Conservation (phyloP, 2,797 vertebrate species). For the Helarctos malayanus region DNA sequence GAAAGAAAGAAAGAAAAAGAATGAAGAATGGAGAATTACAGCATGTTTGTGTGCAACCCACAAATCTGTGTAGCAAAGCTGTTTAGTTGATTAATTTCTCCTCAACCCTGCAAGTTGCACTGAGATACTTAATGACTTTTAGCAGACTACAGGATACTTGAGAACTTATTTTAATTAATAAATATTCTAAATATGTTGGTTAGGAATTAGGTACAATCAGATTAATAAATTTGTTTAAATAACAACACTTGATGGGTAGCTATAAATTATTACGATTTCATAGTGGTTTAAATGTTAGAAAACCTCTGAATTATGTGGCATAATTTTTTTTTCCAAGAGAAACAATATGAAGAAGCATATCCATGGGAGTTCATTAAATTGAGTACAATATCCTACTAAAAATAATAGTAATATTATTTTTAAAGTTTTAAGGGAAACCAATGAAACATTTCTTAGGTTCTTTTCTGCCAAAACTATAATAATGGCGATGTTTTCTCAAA, state of each 20-base stretch:
- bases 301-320: neutral
- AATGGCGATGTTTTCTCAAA: neutral
- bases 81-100: constrained; percentile 83
- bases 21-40: constrained; percentile 64
- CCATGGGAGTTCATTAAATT: neutral
- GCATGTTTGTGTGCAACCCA: constrained; percentile 63
- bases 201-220: neutral
- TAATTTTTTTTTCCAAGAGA: neutral
- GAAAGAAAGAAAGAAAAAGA: too few species aligned
- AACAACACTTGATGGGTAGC: neutral
- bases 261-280: neutral
- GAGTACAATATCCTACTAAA: neutral
- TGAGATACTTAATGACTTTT: constrained; percentile 70
- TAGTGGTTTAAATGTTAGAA: neutral
- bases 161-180: constrained; percentile 59
- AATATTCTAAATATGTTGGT: neutral
- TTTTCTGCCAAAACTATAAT: neutral
- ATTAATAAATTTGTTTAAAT: neutral
- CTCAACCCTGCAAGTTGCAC: constrained; percentile 11
- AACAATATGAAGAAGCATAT: neutral
- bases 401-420: neutral
- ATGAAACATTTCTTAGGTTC: neutral
- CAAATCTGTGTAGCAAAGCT: constrained; percentile 77
- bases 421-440: neutral
- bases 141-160: constrained; percentile 62